These are phyloP conservation scores for Drosophila peninsularis DNA, from an alignment of 2,888 invertebrate genomes.

Conservation along the genomic window DNA sequence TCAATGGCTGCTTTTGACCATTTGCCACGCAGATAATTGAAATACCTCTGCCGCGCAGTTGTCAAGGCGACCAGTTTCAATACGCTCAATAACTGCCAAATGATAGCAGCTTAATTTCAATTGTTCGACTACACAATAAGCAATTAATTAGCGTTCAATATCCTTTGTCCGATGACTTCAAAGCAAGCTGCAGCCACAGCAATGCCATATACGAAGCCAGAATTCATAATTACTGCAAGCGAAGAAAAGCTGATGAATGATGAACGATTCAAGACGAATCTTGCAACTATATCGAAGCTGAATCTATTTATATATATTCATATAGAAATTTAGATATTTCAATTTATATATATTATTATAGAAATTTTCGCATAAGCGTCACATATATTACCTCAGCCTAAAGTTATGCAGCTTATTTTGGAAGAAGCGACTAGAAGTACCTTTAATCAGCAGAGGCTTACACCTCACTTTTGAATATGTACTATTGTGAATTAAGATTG, in stretches of 20 bases:
- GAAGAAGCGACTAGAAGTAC: background rate
- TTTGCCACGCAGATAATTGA: background rate
- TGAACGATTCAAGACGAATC: no score
- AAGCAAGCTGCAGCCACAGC: background rate
- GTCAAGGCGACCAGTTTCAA: constrained; percentile 1
- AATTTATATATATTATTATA: no score
- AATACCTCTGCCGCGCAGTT: background rate
- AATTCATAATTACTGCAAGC: no score
- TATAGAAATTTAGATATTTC: no score
- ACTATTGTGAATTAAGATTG: background rate
- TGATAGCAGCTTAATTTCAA: background rate
- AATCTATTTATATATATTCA: no score
- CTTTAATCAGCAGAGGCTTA: background rate
- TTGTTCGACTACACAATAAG: background rate
- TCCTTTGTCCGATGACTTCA: background rate
- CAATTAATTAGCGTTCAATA: no score
- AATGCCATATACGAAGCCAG: no score
- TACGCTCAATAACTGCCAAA: background rate
- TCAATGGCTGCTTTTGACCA: constrained; percentile 12
- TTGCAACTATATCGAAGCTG: no score
- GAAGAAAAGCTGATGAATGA: no score
- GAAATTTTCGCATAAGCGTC: no score
- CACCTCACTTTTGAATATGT: background rate
- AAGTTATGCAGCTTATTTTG: background rate
- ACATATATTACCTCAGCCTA: background rate